phyloP scores from a whole-genome alignment of 2,888 invertebrate species.

The Cyaniris semiargus region DNA sequence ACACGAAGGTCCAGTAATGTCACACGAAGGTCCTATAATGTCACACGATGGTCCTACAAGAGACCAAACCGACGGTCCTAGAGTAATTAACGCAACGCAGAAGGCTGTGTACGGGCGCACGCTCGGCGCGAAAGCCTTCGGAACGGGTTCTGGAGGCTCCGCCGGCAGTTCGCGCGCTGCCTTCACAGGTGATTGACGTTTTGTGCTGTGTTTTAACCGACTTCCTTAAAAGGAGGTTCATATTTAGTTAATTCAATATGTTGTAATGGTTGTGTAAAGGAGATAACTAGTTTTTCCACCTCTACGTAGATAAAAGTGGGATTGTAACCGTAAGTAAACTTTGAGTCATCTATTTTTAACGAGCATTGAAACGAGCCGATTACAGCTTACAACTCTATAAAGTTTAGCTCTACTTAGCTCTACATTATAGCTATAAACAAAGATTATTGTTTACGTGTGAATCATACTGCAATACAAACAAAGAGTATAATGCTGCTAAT shows the following conservation, averaged over 20 bases:
- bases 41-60: background rate
- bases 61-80: background rate
- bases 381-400: background rate
- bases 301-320: background rate
- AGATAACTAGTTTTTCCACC: background rate
- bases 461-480: background rate
- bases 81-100: background rate
- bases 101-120: background rate
- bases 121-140: slow-evolving; percentile 37
- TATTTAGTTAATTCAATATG: slow-evolving; percentile 33
- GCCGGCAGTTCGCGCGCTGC: slow-evolving; percentile 81
- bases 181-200: slow-evolving; percentile 74
- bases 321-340: background rate
- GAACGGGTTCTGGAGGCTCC: slow-evolving; percentile 74
- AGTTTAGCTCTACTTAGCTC: background rate
- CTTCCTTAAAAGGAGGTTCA: background rate
- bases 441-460: background rate
- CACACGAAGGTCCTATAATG: background rate
- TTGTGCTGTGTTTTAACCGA: slow-evolving; percentile 38
- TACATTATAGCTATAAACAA: background rate
- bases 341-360: background rate
- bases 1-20: background rate
- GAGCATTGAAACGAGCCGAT: background rate
- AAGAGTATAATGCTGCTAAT: background rate
- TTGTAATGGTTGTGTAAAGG: background rate